A percentile compares a stretch with the other conserved stretches of the same genome.
phyloP scores from a whole-genome alignment of 1,140 invertebrate genomes.

The Vollenhovia emeryi region DNA sequence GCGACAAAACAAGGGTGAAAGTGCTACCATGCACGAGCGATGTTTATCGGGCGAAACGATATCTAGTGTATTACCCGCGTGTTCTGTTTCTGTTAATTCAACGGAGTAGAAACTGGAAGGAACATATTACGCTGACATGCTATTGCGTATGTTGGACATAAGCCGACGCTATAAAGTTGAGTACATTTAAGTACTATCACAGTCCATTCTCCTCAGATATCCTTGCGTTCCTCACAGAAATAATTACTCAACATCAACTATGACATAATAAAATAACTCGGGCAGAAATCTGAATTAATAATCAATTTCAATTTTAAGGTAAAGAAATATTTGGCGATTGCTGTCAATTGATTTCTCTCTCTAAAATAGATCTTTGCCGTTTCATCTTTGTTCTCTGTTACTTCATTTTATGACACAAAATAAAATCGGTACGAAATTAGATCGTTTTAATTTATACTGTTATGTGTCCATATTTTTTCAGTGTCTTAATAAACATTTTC shows the following conservation, averaged over 20 bases:
- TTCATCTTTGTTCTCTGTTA: not conserved
- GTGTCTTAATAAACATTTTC: not conserved
- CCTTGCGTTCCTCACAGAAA: not conserved
- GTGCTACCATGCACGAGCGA: conserved; percentile 8
- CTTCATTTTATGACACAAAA: not conserved
- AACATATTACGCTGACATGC: conserved; percentile 27
- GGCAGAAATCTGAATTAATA: not conserved
- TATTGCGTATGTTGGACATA: conserved; percentile 9
- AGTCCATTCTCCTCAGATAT: not conserved
- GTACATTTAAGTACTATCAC: not conserved
- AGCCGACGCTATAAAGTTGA: not conserved
- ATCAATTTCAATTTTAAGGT: not conserved
- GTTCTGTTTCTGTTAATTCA: conserved; percentile 40
- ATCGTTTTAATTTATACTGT: not conserved
- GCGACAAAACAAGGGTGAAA: conserved; percentile 37
- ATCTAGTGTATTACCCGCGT: not conserved
- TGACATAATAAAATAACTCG: not conserved
- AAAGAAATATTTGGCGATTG: not conserved
- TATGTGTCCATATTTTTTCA: not conserved
- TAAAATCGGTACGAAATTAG: not conserved
- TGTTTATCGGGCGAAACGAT: conserved; percentile 38
- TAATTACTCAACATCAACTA: not conserved
- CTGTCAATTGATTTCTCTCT: not conserved
- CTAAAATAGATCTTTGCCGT: not conserved
- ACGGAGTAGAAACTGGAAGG: conserved; percentile 20